Evolutionary conservation across 2,888 invertebrate genomes (phyloP), one percentile per base, ranked within the genome.

Genomic region (Leptopilina myrica): DNA sequence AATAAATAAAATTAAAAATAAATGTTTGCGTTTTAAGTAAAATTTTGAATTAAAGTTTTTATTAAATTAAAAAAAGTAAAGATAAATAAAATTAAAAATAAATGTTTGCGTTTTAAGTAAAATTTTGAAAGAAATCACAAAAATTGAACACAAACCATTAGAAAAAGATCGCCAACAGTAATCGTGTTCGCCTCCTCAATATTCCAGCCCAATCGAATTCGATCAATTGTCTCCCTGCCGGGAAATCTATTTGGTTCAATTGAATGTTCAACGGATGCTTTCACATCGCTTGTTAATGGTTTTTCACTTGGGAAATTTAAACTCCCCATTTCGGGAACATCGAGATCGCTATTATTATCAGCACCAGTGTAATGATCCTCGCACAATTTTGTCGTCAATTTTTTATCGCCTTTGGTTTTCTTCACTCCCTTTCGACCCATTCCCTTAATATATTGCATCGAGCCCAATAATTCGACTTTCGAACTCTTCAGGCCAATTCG

Each of bases 91-190:
- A n/a, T n/a, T n/a, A n/a, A n/a, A n/a, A n/a, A n/a, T n/a, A n/a
- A n/a, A n/a, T n/a, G n/a, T n/a, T n/a, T n/a, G n/a, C n/a, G n/a
- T n/a, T n/a, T n/a, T n/a, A n/a, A n/a, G n/a, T n/a, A n/a, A n/a
- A n/a, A n/a, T n/a, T n/a, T n/a, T n/a, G n/a, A n/a, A n/a, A n/a
- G n/a, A n/a, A n/a, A n/a, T n/a, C n/a, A n/a, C 20, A 20, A 20
- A 20, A 20, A 33, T 33, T 33, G 33, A 33, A 33, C 12, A 80
- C 92, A 92, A 88, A 97, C 96, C 95, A 98, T 97, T 75, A 98
- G 93, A 92, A 97, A 98, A 78, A 98, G 92, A 92, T 98, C 98
- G 0, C 98, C 98, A 49, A 98, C 93, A 5, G 97, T 97, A 64
- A 98, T 93, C 53, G 96, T 95, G 8, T 96, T 96, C 0, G 96